Evolutionary conservation across 2,113 vertebrate species (phyloP), one percentile per base, ranked within the genome.

Genomic region (Hyperoodon ampullatus): DNA sequence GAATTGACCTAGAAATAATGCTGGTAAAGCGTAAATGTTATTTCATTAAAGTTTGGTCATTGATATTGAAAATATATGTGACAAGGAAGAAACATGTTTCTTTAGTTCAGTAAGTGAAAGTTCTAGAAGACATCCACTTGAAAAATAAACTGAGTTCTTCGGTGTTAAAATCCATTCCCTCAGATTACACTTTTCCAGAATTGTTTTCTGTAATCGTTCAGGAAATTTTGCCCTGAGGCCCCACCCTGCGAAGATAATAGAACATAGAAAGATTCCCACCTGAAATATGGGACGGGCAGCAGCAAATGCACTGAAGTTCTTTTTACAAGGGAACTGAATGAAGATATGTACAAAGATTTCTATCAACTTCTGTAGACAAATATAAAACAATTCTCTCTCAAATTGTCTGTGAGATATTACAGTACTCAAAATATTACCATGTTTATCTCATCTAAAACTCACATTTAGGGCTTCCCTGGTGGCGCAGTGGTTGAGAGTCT

Each of bases 81-180:
- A 39, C 18, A 28, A 21, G 10, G 8, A 63, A 83, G 42, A 88
- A 58, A 77, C 5, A 18, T n/a, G 6, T 39, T 90, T 58, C 80
- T 87, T 93, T 77, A 50, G 39, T 61, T 96, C 70, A 47, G 39
- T 68, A 63, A 75, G 24, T 77, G 28, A 81, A 82, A 86, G 35
- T 30, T 90, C 30, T n/a, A 94, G 65, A 63, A 74, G 60, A 75
- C 35, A 93, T 39, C 81, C 47, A 23, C 39, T 58, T 90, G 61
- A 77, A 90, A 96, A 82, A 74, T 47, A 70, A 96, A 71, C 44
- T 24, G 44, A 60, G 39, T 80, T 55, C 12, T 80, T 89, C 74
- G 72, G 26, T 70, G 9, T 53, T 42, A 77, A 83, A 82, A 18
- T 6, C 18, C n/a, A 83, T 58, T 15, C 19, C 4, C 53, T 93